phyloP scores from a whole-genome alignment of 1,140 invertebrate species.

The Ceratosolen solmsi region DNA sequence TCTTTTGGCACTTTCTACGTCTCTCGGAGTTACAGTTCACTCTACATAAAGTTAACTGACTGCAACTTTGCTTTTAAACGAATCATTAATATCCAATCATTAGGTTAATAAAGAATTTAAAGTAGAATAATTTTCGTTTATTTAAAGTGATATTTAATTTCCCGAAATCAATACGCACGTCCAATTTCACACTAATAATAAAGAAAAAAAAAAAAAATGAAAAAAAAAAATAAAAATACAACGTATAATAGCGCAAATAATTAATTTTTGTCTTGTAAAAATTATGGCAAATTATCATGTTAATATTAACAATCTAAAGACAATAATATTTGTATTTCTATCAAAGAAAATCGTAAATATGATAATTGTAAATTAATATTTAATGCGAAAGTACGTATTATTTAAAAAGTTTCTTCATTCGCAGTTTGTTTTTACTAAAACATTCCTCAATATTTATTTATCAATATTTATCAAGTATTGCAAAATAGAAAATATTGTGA shows the following conservation, averaged over 20 bases:
- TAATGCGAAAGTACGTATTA: not conserved
- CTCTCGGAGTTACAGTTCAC: no score
- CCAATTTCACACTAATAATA: no score
- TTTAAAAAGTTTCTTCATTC: constrained; percentile 1
- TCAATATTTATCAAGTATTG: not conserved
- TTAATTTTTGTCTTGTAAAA: not conserved
- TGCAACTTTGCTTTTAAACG: no score
- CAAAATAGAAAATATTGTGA: not conserved
- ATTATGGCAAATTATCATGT: not conserved
- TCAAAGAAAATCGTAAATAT: not conserved
- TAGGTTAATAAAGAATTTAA: not conserved
- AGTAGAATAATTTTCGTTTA: not conserved
- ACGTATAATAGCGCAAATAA: not conserved
- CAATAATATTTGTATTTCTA: not conserved
- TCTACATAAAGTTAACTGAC: no score
- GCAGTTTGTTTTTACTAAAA: not conserved
- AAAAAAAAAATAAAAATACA: no score
- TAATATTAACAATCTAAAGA: not conserved
- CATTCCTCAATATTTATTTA: not conserved
- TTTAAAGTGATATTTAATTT: no score
- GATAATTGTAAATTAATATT: not conserved
- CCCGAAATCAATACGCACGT: no score
- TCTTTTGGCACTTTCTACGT: no score
- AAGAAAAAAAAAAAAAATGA: no score
- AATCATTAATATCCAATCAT: no score